A percentile compares a stretch with the other conserved stretches of the same genome.
These are phyloP conservation scores for Trematocara nigrifrons DNA, from an alignment of 2,113 vertebrate species.

Conservation along the genomic window DNA sequence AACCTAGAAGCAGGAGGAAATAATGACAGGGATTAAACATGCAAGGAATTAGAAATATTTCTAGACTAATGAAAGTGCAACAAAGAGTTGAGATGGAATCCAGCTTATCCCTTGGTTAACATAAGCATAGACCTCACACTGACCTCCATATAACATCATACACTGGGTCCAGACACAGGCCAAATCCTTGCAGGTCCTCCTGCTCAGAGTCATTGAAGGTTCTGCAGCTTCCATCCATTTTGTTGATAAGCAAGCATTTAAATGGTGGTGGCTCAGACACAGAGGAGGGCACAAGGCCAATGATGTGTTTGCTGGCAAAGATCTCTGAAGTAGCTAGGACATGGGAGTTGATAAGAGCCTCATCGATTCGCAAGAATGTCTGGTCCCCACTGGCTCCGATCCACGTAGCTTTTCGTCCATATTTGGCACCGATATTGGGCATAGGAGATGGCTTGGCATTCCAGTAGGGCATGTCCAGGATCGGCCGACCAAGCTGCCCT, in stretches of 20 bases:
- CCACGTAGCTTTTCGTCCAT: conserved; percentile 96
- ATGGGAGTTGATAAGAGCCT: conserved; percentile 98
- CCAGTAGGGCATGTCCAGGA: conserved; percentile 97
- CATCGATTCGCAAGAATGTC: conserved; percentile 94
- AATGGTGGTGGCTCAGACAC: conserved; percentile 94
- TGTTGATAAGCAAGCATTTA: conserved; percentile 97
- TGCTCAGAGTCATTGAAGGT: conserved; percentile 99
- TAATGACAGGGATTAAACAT: neutral
- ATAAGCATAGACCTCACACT: neutral
- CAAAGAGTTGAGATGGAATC: neutral
- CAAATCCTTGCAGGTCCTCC: conserved; percentile 96
- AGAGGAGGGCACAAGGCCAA: conserved; percentile 94
- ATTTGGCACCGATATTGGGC: conserved; percentile 97
- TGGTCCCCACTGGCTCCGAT: conserved; percentile 97
- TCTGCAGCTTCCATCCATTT: conserved; percentile 96
- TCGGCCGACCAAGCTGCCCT: conserved; percentile 94
- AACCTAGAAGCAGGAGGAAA: conserved; percentile 73
- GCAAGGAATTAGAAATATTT: neutral
- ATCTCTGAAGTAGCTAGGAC: conserved; percentile 97
- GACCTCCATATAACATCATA: conserved; percentile 99
- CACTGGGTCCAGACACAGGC: conserved; percentile 95
- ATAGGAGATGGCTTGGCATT: conserved; percentile 95
- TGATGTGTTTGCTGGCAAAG: conserved; percentile 97
- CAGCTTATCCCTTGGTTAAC: neutral
- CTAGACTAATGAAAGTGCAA: neutral